phyloP scores from a whole-genome alignment of 2,888 invertebrate genomes.

The Diogma glabrata region DNA sequence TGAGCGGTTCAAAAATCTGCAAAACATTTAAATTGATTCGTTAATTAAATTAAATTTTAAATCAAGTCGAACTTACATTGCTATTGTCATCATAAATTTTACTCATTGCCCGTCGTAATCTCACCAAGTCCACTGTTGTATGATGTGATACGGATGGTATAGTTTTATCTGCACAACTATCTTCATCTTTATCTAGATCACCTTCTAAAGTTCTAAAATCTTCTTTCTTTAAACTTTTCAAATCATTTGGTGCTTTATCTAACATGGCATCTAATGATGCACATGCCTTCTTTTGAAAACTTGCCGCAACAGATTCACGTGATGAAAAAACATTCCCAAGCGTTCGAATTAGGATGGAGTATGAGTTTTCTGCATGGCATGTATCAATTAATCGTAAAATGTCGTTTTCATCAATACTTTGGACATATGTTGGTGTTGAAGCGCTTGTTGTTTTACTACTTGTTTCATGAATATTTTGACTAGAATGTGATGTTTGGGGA shows the following conservation, averaged over 20 bases:
- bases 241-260: slow-evolving; percentile 41
- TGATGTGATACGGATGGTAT: slow-evolving; percentile 18
- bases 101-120: slow-evolving; percentile 41
- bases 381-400: slow-evolving; percentile 62
- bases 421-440: slow-evolving; percentile 13
- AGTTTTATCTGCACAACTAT: slow-evolving; percentile 43
- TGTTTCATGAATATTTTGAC: not conserved
- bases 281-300: slow-evolving; percentile 47
- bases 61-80: slow-evolving; percentile 17
- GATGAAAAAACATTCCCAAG: slow-evolving; percentile 65
- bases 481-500: slow-evolving; percentile 6
- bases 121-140: slow-evolving; percentile 48
- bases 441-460: not conserved
- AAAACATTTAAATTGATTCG: not conserved
- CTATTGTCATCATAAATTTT: slow-evolving; percentile 26
- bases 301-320: slow-evolving; percentile 56
- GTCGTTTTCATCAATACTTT: slow-evolving; percentile 51
- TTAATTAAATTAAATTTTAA: slow-evolving; percentile 25
- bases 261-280: slow-evolving; percentile 42
- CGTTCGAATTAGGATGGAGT: slow-evolving; percentile 60
- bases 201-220: slow-evolving; percentile 59
- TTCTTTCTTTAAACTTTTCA: slow-evolving; percentile 52
- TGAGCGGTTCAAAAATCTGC: slow-evolving; percentile 29
- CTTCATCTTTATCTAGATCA: slow-evolving; percentile 81
- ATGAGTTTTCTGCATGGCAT: slow-evolving; percentile 55